phyloP scores from a whole-genome alignment of 2,888 invertebrate genomes.

The Hemaris fuciformis region DNA sequence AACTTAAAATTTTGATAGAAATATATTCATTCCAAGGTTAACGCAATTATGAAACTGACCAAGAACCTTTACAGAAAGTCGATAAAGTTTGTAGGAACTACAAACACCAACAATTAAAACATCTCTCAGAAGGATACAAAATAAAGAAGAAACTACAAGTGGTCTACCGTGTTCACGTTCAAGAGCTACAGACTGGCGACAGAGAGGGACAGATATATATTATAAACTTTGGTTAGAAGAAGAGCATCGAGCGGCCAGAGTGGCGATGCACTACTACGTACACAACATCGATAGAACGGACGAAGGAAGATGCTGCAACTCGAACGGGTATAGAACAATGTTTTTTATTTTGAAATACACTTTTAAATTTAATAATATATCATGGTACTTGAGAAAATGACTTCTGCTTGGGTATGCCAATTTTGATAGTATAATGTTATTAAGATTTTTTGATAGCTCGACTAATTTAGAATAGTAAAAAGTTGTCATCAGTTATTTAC shows the following conservation, averaged over 20 bases:
- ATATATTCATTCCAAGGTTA: not conserved
- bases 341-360: not conserved
- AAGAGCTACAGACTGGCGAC: slow-evolving; percentile 72
- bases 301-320: slow-evolving; percentile 69
- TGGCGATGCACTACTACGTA: slow-evolving; percentile 79
- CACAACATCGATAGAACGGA: slow-evolving; percentile 78
- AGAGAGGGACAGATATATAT: slow-evolving; percentile 66
- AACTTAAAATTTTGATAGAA: not conserved
- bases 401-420: not conserved
- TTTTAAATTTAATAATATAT: not conserved
- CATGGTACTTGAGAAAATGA: slow-evolving; percentile 13
- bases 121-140: slow-evolving; percentile 52
- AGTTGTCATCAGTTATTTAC: no score
- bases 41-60: no score
- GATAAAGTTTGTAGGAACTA: not conserved
- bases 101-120: not conserved
- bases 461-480: no score
- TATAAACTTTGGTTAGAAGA: slow-evolving; percentile 68
- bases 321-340: slow-evolving; percentile 71
- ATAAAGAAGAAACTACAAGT: slow-evolving; percentile 78
- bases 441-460: no score
- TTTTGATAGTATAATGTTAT: not conserved
- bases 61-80: not conserved
- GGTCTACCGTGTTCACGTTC: slow-evolving; percentile 70
- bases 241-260: slow-evolving; percentile 67